Conservation (phyloP, 2,113 vertebrate species). For the Herpetotheres cachinnans region DNA sequence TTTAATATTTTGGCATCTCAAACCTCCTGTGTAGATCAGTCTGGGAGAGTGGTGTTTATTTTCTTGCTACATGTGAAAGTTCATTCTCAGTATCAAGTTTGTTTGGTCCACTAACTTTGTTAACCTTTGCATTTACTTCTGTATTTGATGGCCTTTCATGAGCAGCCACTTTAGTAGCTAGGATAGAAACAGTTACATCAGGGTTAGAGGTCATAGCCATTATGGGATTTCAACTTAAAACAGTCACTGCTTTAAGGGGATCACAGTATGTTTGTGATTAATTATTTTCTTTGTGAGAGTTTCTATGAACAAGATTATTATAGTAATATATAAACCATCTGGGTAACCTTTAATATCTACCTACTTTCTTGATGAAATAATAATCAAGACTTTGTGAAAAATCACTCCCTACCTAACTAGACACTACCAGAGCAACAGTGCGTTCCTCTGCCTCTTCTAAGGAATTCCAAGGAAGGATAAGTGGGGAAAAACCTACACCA, state of each 20-base stretch:
- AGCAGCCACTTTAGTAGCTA: conserved; percentile 65
- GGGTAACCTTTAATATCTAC: conserved; percentile 58
- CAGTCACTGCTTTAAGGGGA: conserved; percentile 60
- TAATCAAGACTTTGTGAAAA: conserved; percentile 56
- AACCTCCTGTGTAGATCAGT: conserved; percentile 73
- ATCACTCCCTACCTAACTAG: neutral
- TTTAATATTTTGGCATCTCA: conserved; percentile 75
- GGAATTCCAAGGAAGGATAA: conserved; percentile 12
- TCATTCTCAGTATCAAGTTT: conserved; percentile 84
- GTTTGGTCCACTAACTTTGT: conserved; percentile 84
- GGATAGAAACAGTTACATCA: conserved; percentile 75
- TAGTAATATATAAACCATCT: conserved; percentile 63
- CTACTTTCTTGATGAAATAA: conserved; percentile 56
- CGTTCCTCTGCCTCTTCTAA: neutral
- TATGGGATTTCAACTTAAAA: conserved; percentile 77
- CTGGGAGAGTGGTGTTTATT: conserved; percentile 76
- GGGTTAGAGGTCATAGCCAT: conserved; percentile 78
- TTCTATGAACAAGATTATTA: conserved; percentile 67
- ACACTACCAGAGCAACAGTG: neutral
- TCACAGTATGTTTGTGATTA: conserved; percentile 70
- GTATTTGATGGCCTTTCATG: conserved; percentile 76
- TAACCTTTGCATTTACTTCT: conserved; percentile 80
- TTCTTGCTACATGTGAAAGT: conserved; percentile 81
- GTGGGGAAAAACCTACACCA: neutral
- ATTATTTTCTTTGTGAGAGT: conserved; percentile 75